Evolutionary conservation across 2,113 vertebrate species (phyloP), one percentile per base, ranked within the genome.

Genomic region (Sardina pilchardus): DNA sequence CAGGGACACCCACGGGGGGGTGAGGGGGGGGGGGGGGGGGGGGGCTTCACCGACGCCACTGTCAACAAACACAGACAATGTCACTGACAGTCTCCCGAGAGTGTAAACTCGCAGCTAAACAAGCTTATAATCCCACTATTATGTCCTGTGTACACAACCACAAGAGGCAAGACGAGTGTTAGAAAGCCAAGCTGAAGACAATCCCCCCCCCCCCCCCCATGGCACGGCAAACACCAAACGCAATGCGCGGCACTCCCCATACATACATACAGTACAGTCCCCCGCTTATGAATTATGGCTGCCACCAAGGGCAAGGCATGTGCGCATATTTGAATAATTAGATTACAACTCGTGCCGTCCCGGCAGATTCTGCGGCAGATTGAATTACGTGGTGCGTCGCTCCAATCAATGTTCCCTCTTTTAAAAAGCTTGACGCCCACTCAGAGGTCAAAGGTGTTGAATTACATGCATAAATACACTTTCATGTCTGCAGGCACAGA

Each of bases 401-500:
- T 36, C 71, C 71, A 78, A 78, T 78, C 71, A 78, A 78, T 78
- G 30, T 78, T 36, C 30, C 34, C 71, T 78, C 71, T 78, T 71
- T 78, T 78, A 34, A 78, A 34, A 78, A 78, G 71, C 71, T 17
- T 78, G 10, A 78, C 71, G 71, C 71, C 71, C 71, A 78, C 71
- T 17, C 26, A 17, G 14, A 36, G 71, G 71, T 78, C 71, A 78
- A 78, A 78, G 71, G 71, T 78, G 71, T 34, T 36, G 71, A 36
- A 78, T 78, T 78, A 78, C 71, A 78, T 78, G 71, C 71, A 78
- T 78, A 78, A 78, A 78, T 78, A 78, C 12, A 36, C 71, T 78
- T 78, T 78, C 71, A 78, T 78, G 71, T 78, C 71, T 34, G 12
- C 71, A 17, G 71, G 71, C 71, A 78, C 34, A 78, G 34, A 36